A percentile compares a stretch with the other conserved stretches of the same genome.
Conservation (phyloP, 2,888 invertebrate species). For the Mycalesis mineus region DNA sequence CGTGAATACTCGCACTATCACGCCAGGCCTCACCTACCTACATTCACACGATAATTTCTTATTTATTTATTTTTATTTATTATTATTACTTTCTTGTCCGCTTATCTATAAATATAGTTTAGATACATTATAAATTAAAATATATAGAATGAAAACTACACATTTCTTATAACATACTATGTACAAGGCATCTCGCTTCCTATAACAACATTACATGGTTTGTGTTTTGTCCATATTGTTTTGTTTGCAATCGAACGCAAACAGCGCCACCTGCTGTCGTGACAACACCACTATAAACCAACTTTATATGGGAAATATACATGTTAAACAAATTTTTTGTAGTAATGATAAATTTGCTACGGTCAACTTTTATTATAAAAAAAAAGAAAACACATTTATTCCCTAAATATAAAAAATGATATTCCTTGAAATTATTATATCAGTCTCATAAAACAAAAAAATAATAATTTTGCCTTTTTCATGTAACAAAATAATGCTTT, state of each 20-base stretch:
- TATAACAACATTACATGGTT: conserved; percentile 42
- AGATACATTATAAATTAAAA: conserved; percentile 68
- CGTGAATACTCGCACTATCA: conserved; percentile 30
- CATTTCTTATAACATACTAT: conserved; percentile 68
- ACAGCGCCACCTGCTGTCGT: conserved; percentile 5
- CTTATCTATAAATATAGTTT: conserved; percentile 71
- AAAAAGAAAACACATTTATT: no score
- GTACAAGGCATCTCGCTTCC: conserved; percentile 71
- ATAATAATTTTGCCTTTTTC: no score
- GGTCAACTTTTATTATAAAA: no score
- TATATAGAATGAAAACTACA: conserved; percentile 75
- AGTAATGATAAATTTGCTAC: no score
- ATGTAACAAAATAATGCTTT: no score
- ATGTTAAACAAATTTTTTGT: no score
- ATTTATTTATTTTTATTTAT: conserved; percentile 18
- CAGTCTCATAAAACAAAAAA: no score
- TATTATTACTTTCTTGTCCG: conserved; percentile 62
- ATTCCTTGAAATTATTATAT: no score
- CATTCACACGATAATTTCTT: conserved; percentile 40
- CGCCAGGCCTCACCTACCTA: conserved; percentile 47
- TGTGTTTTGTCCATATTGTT: conserved; percentile 39
- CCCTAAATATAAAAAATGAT: no score
- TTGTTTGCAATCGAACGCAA: conserved; percentile 19
- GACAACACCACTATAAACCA: neutral
- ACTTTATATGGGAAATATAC: neutral